These are phyloP conservation scores for Diabrotica virgifera DNA, from an alignment of 1,140 invertebrate genomes.

Conservation along the genomic window DNA sequence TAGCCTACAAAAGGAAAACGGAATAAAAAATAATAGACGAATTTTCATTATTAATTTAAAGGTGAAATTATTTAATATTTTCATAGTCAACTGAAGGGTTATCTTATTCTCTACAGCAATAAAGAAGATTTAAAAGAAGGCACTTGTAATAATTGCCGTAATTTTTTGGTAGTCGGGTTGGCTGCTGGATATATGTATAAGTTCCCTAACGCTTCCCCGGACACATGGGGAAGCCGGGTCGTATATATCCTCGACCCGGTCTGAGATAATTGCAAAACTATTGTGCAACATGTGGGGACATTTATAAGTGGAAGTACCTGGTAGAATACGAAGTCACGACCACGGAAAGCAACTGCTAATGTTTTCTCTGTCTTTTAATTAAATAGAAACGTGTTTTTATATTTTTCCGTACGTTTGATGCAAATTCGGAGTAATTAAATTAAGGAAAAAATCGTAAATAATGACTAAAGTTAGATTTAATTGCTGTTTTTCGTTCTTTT, in stretches of 20 bases:
- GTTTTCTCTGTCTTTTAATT: constrained; percentile 20
- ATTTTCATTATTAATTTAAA: no score
- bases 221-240: not conserved
- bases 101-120: no score
- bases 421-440: constrained; percentile 7
- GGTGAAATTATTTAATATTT: no score
- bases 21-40: no score
- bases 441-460: not conserved
- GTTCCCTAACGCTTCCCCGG: not conserved
- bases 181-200: not conserved
- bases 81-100: no score
- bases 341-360: constrained; percentile 20
- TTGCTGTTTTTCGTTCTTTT: not conserved
- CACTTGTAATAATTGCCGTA: not conserved
- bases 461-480: not conserved
- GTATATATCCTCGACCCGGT: constrained; percentile 12
- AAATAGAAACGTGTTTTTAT: constrained; percentile 23
- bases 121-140: not conserved
- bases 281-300: constrained; percentile 47
- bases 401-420: constrained; percentile 4
- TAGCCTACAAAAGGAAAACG: no score
- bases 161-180: not conserved
- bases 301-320: constrained; percentile 45
- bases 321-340: constrained; percentile 32
- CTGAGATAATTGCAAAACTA: constrained; percentile 49